Conservation (phyloP, 2,888 invertebrate genomes). For the Melanostoma mellinum region DNA sequence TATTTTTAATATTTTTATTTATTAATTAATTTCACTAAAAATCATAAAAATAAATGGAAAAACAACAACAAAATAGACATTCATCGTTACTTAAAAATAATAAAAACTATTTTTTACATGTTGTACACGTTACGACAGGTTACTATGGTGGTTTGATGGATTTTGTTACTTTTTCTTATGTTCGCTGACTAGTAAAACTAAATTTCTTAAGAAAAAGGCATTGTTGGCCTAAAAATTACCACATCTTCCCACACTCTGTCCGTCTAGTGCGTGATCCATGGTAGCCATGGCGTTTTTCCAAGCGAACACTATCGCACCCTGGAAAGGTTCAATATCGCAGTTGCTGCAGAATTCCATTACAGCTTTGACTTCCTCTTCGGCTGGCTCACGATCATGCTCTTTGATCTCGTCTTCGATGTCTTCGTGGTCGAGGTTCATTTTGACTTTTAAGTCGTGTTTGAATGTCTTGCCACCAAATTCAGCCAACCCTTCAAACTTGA, state of each 20-base stretch:
- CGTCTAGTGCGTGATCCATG: slow-evolving; percentile 79
- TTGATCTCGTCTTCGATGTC: slow-evolving; percentile 81
- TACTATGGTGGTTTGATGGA: slow-evolving; percentile 35
- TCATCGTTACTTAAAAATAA: slow-evolving; percentile 21
- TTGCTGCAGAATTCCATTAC: slow-evolving; percentile 91
- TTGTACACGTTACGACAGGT: not conserved
- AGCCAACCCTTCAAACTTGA: slow-evolving; percentile 84
- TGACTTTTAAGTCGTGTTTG: slow-evolving; percentile 84
- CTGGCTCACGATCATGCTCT: slow-evolving; percentile 90
- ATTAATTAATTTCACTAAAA: slow-evolving; percentile 27
- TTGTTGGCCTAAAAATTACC: slow-evolving; percentile 78
- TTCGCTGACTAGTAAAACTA: slow-evolving; percentile 70
- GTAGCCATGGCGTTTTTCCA: slow-evolving; percentile 85
- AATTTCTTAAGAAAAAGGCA: slow-evolving; percentile 25
- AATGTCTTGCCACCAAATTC: slow-evolving; percentile 87
- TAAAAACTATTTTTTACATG: slow-evolving; percentile 6
- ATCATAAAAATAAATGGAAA: slow-evolving; percentile 51
- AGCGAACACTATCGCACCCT: slow-evolving; percentile 89
- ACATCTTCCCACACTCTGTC: slow-evolving; percentile 80
- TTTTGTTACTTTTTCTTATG: slow-evolving; percentile 10
- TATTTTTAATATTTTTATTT: slow-evolving; percentile 14
- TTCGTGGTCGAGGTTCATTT: slow-evolving; percentile 75
- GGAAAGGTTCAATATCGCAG: slow-evolving; percentile 90
- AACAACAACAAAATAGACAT: slow-evolving; percentile 27
- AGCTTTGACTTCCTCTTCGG: slow-evolving; percentile 91